Evolutionary conservation across 2,888 invertebrate genomes (phyloP).

Genomic region (Cybosia mesomella): DNA sequence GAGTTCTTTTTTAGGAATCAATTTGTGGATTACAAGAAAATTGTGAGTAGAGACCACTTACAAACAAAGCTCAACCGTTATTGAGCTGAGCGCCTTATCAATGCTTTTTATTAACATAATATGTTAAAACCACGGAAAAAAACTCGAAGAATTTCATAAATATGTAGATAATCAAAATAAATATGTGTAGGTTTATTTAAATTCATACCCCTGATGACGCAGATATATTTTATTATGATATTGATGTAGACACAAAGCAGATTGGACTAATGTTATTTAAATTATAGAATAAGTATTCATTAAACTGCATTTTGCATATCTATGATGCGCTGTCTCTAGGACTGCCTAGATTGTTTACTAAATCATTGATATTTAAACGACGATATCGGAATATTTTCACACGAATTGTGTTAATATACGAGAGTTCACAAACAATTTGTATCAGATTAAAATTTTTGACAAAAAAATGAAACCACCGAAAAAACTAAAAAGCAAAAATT

Average conservation of each 20-base stretch:
- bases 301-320: not conserved
- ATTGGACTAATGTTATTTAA: constrained; percentile 6
- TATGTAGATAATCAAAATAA: not conserved
- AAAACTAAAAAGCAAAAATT: too few species aligned
- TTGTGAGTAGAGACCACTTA: not conserved
- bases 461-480: too few species aligned
- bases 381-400: not conserved
- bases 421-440: not conserved
- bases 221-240: constrained; percentile 4
- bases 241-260: not conserved
- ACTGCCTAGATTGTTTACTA: too few species aligned
- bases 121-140: constrained; percentile 3
- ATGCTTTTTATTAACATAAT: not conserved
- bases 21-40: not conserved
- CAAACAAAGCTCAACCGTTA: not conserved
- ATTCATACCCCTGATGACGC: not conserved
- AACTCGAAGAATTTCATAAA: constrained; percentile 1
- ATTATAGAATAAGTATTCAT: constrained; percentile 1
- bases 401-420: not conserved
- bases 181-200: not conserved
- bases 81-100: not conserved
- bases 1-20: too few species aligned
- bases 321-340: not conserved
- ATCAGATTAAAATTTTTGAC: constrained; percentile 1
- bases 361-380: not conserved